Evolutionary conservation across 1,140 invertebrate genomes (phyloP), one percentile per base, ranked within the genome.

Genomic region (Asbolus verrucosus): DNA sequence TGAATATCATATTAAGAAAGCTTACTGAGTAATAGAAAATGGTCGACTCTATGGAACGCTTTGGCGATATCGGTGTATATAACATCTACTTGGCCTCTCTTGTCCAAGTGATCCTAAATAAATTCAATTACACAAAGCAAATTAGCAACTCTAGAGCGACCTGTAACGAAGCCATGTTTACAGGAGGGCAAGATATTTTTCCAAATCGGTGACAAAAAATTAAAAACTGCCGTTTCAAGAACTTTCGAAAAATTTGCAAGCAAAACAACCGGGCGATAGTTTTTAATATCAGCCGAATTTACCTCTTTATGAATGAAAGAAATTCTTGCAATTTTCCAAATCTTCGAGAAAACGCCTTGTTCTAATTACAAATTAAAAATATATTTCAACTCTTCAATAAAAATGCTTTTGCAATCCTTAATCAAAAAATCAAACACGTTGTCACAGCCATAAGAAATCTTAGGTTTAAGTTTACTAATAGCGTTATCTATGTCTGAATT

Each of bases 241-340:
- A 67, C 46, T 43, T 67, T 67, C 27, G 41, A 39, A 54, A 67
- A 67, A 67, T 67, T 67, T 50, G n/a, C n/a, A n/a, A n/a, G n/a
- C n/a, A n/a, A n/a, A n/a, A n/a, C n/a, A n/a, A n/a, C n/a, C n/a
- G n/a, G n/a, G n/a, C n/a, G n/a, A n/a, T n/a, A n/a, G n/a, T n/a
- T n/a, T n/a, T n/a, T n/a, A n/a, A n/a, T n/a, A n/a, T n/a, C n/a
- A n/a, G n/a, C n/a, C 21, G 9, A 19, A 6, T 27, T 13, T 41
- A 11, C 27, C 5, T 11, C 13, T 65, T 65, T 67, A 67, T 67
- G 41, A 18, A 67, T 54, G 1, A 43, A 43, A 33, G 14, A 30
- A 67, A 54, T 46, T 15, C 27, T 21, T 13, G 21, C 43, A 54
- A 13, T 67, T 33, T 59, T 67, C 65, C 65, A 67, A 30, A 30